phyloP scores from a whole-genome alignment of 1,140 invertebrate species.

The Tribolium castaneum region DNA sequence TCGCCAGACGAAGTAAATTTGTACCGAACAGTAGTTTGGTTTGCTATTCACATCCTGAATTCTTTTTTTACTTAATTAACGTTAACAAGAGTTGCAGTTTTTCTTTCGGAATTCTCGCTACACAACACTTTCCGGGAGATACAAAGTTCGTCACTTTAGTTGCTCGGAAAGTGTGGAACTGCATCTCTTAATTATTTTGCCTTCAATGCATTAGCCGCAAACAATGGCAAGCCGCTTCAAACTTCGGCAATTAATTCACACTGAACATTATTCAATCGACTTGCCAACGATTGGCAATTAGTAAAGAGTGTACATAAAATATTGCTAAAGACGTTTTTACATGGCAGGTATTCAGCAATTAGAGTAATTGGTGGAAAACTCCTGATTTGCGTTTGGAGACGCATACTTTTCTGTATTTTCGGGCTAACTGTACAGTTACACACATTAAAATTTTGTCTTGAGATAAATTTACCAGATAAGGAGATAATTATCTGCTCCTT shows the following conservation, averaged over 20 bases:
- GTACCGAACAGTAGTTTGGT: background rate
- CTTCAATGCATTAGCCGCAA: slow-evolving; percentile 13
- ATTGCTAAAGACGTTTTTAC: too few species aligned
- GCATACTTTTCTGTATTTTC: slow-evolving; percentile 4
- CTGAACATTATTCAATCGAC: slow-evolving; percentile 12
- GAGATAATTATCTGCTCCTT: slow-evolving; percentile 1
- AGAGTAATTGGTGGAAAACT: background rate
- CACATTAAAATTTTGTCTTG: background rate
- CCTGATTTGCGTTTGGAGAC: background rate
- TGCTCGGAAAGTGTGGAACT: background rate
- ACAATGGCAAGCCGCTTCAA: slow-evolving; percentile 16
- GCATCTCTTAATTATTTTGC: slow-evolving; percentile 13
- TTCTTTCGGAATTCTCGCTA: background rate
- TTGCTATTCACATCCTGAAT: slow-evolving; percentile 12
- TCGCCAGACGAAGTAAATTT: slow-evolving; percentile 32
- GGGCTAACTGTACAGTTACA: background rate
- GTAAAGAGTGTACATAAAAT: too few species aligned
- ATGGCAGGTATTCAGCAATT: too few species aligned
- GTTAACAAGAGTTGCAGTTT: slow-evolving; percentile 17
- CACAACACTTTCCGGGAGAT: background rate
- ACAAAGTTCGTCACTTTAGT: background rate
- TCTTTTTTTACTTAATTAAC: slow-evolving; percentile 22
- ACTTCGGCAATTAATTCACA: slow-evolving; percentile 17
- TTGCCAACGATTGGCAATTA: background rate
- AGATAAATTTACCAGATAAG: slow-evolving; percentile 9